Evolutionary conservation across 2,113 vertebrate species (phyloP).

Genomic region (Dendrocopos noguchii): DNA sequence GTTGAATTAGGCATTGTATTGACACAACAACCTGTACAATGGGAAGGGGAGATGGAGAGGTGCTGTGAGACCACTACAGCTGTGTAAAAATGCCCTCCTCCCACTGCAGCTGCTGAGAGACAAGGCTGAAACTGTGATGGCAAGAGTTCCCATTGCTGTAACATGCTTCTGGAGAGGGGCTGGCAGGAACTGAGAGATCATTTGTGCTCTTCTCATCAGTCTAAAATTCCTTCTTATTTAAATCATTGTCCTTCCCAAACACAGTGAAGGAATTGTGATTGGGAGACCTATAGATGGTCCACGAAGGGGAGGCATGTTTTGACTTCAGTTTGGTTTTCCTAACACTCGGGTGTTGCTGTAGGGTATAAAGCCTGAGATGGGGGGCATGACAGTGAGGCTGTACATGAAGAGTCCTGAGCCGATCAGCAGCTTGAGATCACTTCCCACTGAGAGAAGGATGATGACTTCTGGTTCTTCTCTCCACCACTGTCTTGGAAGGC

Average conservation of each 20-base stretch:
- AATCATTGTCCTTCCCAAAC: not conserved
- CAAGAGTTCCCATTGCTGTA: not conserved
- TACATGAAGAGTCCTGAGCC: not conserved
- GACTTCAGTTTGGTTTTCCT: not conserved
- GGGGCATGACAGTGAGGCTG: not conserved
- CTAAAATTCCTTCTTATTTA: not conserved
- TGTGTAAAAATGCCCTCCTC: not conserved
- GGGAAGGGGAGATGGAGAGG: not conserved
- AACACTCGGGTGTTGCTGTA: not conserved
- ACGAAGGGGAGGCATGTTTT: not conserved
- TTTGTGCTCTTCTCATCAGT: not conserved
- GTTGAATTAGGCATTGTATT: not conserved
- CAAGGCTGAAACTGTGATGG: accelerated
- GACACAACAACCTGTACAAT: not conserved
- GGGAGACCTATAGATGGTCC: accelerated
- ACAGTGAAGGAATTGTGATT: not conserved
- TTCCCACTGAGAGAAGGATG: not conserved
- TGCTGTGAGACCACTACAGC: not conserved
- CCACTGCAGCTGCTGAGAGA: not conserved
- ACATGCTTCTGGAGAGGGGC: not conserved
- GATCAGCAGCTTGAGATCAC: not conserved
- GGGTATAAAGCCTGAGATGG: not conserved
- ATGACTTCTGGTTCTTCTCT: accelerated
- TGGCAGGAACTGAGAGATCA: not conserved
- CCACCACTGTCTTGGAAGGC: not conserved